These are phyloP conservation scores for Phortica variegata DNA, from an alignment of 1,140 invertebrate genomes.

Conservation along the genomic window DNA sequence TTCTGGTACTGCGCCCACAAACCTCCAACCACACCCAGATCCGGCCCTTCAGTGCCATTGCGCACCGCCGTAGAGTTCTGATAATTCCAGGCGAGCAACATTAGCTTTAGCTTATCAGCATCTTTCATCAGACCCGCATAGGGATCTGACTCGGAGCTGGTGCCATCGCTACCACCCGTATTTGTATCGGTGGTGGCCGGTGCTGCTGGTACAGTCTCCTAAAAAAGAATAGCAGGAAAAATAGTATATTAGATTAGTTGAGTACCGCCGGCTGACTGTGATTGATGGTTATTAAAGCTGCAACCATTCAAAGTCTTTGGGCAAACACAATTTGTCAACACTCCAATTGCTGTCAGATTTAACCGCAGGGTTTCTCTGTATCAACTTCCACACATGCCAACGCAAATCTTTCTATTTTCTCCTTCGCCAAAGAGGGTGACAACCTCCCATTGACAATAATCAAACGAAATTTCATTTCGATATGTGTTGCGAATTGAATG, in stretches of 20 bases:
- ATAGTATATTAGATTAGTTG: not conserved
- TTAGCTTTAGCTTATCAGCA: slow-evolving; percentile 79
- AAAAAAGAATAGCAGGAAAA: slow-evolving; percentile 3
- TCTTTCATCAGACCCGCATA: slow-evolving; percentile 67
- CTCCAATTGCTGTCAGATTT: too few relatives aligned
- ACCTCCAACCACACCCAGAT: slow-evolving; percentile 65
- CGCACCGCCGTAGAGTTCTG: slow-evolving; percentile 67
- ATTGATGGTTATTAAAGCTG: too few relatives aligned
- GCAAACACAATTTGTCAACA: too few relatives aligned
- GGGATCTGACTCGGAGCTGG: slow-evolving; percentile 41
- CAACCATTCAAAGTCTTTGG: too few relatives aligned
- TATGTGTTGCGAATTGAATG: too few relatives aligned
- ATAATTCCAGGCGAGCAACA: slow-evolving; percentile 82
- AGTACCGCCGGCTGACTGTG: too few relatives aligned
- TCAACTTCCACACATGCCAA: too few relatives aligned
- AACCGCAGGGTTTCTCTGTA: too few relatives aligned
- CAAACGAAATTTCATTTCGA: too few relatives aligned
- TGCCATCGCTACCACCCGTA: slow-evolving; percentile 25
- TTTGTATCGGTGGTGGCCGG: slow-evolving; percentile 21
- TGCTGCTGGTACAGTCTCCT: slow-evolving; percentile 27
- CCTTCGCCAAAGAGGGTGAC: too few relatives aligned
- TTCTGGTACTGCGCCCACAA: slow-evolving; percentile 76
- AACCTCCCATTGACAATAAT: too few relatives aligned
- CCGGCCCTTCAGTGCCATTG: slow-evolving; percentile 53
- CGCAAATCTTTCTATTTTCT: too few relatives aligned